These are phyloP conservation scores for Bacillus rossius DNA, from an alignment of 1,140 invertebrate species.

Conservation along the genomic window DNA sequence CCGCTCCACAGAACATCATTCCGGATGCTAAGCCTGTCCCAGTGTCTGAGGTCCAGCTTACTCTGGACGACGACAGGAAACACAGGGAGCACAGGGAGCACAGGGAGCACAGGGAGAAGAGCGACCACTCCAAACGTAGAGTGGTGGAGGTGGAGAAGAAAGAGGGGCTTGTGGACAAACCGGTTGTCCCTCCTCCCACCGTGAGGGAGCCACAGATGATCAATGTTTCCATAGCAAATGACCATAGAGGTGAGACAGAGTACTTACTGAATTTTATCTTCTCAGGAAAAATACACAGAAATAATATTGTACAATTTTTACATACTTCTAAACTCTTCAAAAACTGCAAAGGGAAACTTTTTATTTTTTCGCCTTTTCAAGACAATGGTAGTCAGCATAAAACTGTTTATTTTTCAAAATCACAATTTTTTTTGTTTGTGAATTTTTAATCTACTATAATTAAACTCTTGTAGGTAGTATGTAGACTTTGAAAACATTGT, in stretches of 20 bases:
- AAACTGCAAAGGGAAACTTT: too few species aligned
- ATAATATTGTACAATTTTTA: too few species aligned
- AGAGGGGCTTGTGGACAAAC: slow-evolving; percentile 27
- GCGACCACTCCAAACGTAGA: slow-evolving; percentile 1
- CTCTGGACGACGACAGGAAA: slow-evolving; percentile 41
- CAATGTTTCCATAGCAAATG: slow-evolving; percentile 2
- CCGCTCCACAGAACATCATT: slow-evolving; percentile 43
- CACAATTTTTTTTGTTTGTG: too few species aligned
- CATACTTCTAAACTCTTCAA: too few species aligned
- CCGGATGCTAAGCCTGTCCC: slow-evolving; percentile 50
- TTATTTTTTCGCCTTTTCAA: too few species aligned
- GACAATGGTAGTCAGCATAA: too few species aligned
- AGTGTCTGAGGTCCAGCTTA: slow-evolving; percentile 44
- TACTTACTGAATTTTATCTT: too few species aligned
- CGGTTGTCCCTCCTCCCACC: slow-evolving; percentile 8
- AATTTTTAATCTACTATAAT: too few species aligned
- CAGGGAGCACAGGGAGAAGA: not conserved
- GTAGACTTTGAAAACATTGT: too few species aligned
- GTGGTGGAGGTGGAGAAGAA: slow-evolving; percentile 29
- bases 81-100: slow-evolving; percentile 9
- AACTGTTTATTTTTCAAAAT: too few species aligned
- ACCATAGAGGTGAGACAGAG: not conserved
- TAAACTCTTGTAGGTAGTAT: too few species aligned
- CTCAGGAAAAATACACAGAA: too few species aligned
- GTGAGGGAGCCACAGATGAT: slow-evolving; percentile 8